Evolutionary conservation across 1,140 invertebrate species (phyloP).

Genomic region (Colletes gigas): DNA sequence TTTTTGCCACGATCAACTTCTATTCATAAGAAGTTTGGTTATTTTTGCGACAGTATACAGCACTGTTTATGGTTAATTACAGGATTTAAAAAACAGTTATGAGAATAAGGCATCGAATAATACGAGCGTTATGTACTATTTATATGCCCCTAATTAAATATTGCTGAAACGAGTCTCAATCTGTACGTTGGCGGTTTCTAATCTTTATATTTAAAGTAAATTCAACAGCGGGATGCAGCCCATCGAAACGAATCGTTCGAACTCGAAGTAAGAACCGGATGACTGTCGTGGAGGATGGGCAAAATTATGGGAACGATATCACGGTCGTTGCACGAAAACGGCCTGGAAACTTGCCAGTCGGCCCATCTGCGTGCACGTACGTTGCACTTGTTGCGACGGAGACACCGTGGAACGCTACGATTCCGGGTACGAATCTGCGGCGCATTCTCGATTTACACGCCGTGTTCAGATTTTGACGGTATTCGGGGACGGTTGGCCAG

Average conservation of each 20-base stretch:
- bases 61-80: too few relatives aligned
- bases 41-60: too few relatives aligned
- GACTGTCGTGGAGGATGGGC: conserved; percentile 45
- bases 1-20: too few relatives aligned
- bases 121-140: too few relatives aligned
- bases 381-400: conserved; percentile 62
- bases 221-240: not conserved
- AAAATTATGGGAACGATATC: conserved; percentile 69
- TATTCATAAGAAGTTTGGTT: too few relatives aligned
- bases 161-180: too few relatives aligned
- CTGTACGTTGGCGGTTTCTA: not conserved
- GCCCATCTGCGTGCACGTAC: conserved; percentile 54
- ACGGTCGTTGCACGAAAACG: conserved; percentile 69
- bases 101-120: too few relatives aligned
- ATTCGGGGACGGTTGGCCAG: not conserved
- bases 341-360: conserved; percentile 66
- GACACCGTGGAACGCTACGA: conserved; percentile 21
- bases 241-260: conserved; percentile 42
- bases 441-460: conserved; percentile 31
- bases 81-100: too few relatives aligned
- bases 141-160: too few relatives aligned
- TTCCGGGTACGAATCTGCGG: conserved; percentile 33
- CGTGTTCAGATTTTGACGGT: conserved; percentile 1
- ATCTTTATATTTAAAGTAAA: not conserved
- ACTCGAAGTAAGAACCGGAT: conserved; percentile 22